Evolutionary conservation across 2,797 vertebrate species (phyloP).

Genomic region (Sebastes jordani): DNA sequence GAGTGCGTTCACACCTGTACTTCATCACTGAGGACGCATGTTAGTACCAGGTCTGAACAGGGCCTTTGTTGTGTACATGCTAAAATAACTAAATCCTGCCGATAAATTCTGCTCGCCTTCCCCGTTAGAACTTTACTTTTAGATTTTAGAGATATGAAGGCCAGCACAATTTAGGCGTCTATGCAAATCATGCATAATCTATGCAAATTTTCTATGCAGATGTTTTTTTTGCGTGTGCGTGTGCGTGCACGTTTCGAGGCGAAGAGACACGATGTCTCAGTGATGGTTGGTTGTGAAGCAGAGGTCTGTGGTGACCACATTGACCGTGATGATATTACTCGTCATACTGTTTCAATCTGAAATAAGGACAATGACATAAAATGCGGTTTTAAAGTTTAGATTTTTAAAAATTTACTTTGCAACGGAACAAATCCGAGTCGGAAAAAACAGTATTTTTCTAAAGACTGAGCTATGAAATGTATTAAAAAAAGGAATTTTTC

Average conservation of each 20-base stretch:
- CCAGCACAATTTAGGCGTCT: conserved; percentile 24
- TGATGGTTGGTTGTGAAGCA: conserved; percentile 1
- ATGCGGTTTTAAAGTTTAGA: conserved; percentile 52
- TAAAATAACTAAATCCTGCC: conserved; percentile 22
- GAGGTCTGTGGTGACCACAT: conserved; percentile 25
- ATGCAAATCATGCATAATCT: conserved; percentile 35
- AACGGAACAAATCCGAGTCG: conserved; percentile 69
- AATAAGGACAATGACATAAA: conserved; percentile 12
- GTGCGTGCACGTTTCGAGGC: conserved; percentile 1
- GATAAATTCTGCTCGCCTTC: conserved; percentile 21
- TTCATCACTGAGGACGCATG: too few relatives aligned
- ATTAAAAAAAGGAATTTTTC: conserved; percentile 67
- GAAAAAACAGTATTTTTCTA: conserved; percentile 72
- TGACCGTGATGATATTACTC: conserved; percentile 30
- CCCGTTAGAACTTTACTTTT: conserved; percentile 17
- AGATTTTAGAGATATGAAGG: not conserved
- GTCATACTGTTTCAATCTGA: conserved; percentile 28
- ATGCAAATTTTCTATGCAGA: conserved; percentile 50
- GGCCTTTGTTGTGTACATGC: conserved; percentile 28
- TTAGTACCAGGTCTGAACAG: too few relatives aligned
- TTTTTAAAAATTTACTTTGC: conserved; percentile 67
- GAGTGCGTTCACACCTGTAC: too few relatives aligned
- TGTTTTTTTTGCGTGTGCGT: not conserved
- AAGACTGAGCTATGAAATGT: conserved; percentile 69
- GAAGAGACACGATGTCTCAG: conserved; percentile 11